Evolutionary conservation across 2,113 vertebrate genomes (phyloP), one percentile per base, ranked within the genome.

Genomic region (Poeciliopsis retropinna): DNA sequence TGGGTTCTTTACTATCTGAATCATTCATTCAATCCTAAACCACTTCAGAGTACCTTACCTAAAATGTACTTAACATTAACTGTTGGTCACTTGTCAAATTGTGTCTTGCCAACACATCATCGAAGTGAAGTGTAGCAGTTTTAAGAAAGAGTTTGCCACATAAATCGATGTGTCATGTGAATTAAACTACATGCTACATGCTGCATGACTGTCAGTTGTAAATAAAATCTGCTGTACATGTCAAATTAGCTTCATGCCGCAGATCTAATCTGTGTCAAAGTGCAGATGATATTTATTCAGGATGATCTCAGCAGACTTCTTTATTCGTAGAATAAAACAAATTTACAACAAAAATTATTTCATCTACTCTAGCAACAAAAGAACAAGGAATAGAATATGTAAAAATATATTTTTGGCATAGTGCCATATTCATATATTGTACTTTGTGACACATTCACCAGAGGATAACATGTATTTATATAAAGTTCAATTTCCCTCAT

Each of bases 301-400:
- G 67, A 60, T 30, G 28, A 62, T 11, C 4, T 9, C 12, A 76
- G 9, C 12, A 47, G 29, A 76, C 14, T 80, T 65, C 14, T 34
- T 73, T 28, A 60, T 76, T 74, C 25, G 5, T 73, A 80, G 70
- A 31, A 62, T 60, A 32, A 72, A n/a, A 8, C 25, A 64, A 0
- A 63, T 14, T 32, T n/a, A 31, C 74, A 69, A 78, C 73, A 61
- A 12, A 12, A 41, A 54, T 22, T 19, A 0, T 19, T 57, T 57
- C 31, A 13, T 22, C 75, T 67, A 19, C 57, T 67, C 25, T 80
- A 37, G 19, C 34, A 41, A 30, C 76, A 68, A 5, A 17, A 67
- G 0, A 27, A 60, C 37, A 69, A 89, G 89, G 87, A 89, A 86
- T 27, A 69, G 2, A 34, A n/a, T 31, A 32, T 31, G 10, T 22